A percentile compares a stretch with the other conserved stretches of the same genome.
These are phyloP conservation scores for Aplodontia rufa DNA, from an alignment of 2,113 vertebrate genomes.

Conservation along the genomic window DNA sequence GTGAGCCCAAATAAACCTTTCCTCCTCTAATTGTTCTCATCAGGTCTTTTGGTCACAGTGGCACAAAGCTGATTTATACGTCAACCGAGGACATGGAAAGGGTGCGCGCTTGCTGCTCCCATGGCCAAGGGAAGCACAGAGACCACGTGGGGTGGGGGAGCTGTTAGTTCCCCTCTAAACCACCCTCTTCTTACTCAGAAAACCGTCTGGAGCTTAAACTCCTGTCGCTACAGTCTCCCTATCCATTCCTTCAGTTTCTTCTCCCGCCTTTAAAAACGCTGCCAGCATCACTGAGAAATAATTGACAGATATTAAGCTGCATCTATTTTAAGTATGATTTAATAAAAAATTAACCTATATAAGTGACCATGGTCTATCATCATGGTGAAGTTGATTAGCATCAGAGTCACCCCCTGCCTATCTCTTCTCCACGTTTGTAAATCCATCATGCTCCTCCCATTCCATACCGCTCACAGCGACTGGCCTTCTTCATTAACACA, in stretches of 20 bases:
- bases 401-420: not conserved
- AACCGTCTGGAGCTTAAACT: not conserved
- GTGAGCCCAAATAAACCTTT: too few species aligned
- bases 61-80: too few species aligned
- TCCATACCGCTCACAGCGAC: accelerated
- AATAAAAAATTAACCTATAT: not conserved
- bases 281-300: not conserved
- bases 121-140: not conserved
- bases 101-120: not conserved
- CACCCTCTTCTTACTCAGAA: not conserved
- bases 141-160: too few species aligned
- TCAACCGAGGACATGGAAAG: not conserved
- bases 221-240: not conserved
- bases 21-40: too few species aligned
- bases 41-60: too few species aligned
- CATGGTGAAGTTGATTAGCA: not conserved
- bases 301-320: not conserved
- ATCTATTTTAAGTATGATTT: not conserved
- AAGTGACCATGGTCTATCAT: not conserved
- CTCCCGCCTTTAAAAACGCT: too few species aligned
- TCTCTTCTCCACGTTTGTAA: not conserved
- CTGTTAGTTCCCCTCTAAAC: too few species aligned
- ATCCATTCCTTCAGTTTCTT: not conserved
- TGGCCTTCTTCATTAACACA: not conserved
- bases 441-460: not conserved